Evolutionary conservation across 2,888 invertebrate genomes (phyloP), one percentile per base, ranked within the genome.

Genomic region (Itoplectis maculator): DNA sequence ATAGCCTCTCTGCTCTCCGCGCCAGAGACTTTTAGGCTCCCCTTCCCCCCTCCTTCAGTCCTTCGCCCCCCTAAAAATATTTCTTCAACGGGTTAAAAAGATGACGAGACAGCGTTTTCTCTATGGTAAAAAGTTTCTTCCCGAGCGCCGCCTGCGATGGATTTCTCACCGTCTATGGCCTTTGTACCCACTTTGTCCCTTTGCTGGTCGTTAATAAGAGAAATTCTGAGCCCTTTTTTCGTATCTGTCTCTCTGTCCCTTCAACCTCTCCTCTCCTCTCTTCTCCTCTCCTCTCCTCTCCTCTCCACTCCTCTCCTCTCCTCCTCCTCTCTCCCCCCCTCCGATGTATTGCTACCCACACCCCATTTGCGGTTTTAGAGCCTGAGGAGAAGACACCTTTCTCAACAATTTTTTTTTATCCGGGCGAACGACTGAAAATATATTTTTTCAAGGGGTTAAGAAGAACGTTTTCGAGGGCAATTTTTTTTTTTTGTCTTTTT

Each of bases 1-100:
- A 91, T 90, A 87, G 88, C 84, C 77, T 72, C 74, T 56, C 61
- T 61, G 61, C 37, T 61, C 72, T 61, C 61, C 61, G 47, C 61
- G 29, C 49, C 61, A 18, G 42, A 49, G 29, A 63, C 61, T 76
- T 49, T 29, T 29, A 5, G 40, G 37, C 51, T 45, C 35, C 49
- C 29, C 15, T 40, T 54, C 40, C 42, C 29, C 23, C 13, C 47
- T 9, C 40, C n/a, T n/a, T n/a, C n/a, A n/a, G n/a, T n/a, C n/a
- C n/a, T n/a, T n/a, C n/a, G n/a, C 23, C 47, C 13, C 11, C n/a
- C 13, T n/a, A 40, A 65, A 68, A 49, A 73, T 37, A 37, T 69
- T 69, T 49, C 59, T 40, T 61, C 47, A 69, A 77, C 18, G 77
- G 68, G 81, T 81, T 69, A 61, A 76, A 72, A 76, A 54, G 40